phyloP scores from a whole-genome alignment of 30 jellyfish, hydroid and myxozoan species.

The Pelagia noctiluca region DNA sequence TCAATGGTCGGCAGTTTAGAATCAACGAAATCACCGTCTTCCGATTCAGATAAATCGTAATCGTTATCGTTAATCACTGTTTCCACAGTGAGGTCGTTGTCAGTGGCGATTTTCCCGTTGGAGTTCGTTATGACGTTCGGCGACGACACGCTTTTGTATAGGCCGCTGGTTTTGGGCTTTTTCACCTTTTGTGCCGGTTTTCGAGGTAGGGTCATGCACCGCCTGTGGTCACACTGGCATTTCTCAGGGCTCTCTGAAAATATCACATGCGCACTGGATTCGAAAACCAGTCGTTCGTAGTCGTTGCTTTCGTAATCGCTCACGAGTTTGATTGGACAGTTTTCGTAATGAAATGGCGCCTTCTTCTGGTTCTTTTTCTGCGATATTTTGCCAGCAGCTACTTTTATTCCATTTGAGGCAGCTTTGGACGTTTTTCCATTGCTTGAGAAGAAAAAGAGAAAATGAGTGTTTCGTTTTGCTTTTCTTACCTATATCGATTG shows the following conservation, averaged over 20 bases:
- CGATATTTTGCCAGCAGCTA: conserved; percentile 32
- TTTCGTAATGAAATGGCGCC: conserved; percentile 68
- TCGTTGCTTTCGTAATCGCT: conserved; percentile 46
- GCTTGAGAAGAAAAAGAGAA: conserved; percentile 38
- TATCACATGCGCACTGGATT: conserved; percentile 76
- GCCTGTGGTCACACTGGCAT: conserved; percentile 50
- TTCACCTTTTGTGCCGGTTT: conserved; percentile 73
- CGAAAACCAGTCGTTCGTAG: conserved; percentile 37
- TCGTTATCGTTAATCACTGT: conserved; percentile 87
- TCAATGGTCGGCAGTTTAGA: conserved; percentile 70
- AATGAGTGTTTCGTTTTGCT: not conserved
- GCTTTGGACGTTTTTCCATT: conserved; percentile 29
- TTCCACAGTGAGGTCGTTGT: conserved; percentile 53
- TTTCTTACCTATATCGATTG: no score
- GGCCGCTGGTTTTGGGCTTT: conserved; percentile 54
- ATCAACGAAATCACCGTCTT: conserved; percentile 86
- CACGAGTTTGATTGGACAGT: conserved; percentile 73
- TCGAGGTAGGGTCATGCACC: conserved; percentile 76
- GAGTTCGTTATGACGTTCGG: conserved; percentile 68
- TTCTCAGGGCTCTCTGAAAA: conserved; percentile 70
- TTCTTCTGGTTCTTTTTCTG: conserved; percentile 52
- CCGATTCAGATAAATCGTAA: conserved; percentile 86
- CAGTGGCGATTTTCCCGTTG: conserved; percentile 43
- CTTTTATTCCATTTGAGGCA: conserved; percentile 34
- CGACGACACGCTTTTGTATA: conserved; percentile 80